Base-by-base conservation (phyloP, 2,113 vertebrate species). In the Leucoraja erinaceus region DNA sequence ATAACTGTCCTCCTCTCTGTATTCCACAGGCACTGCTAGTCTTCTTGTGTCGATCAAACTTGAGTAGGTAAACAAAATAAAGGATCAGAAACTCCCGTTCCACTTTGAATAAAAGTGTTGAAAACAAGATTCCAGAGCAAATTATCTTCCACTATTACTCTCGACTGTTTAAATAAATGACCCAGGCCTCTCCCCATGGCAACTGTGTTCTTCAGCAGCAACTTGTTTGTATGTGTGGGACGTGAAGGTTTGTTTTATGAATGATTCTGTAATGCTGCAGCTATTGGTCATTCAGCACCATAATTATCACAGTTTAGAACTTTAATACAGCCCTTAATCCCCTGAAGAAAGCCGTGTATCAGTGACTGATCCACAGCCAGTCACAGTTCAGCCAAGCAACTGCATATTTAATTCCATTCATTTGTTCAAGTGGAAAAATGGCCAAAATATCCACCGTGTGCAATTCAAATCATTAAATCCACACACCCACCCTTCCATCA, bases 301-400 rank as follows among this genome's bases (percentile, higher is more conserved):
- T 33, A 88, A n/a, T 88, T 88, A 88, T 88, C 56, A 31, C 28
- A 31, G 83, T 88, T 88, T 88, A 88, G 59, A 88, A 66, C 61
- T 88, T 61, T 88, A 31, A 31, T 33, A n/a, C n/a, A 31, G 28
- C 28, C n/a, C 59, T 88, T 83, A 63, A 63, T 63, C n/a, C 28
- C 5, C 14, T n/a, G 2, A 31, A 31, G 83, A 88, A 88, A 66
- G 83, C 59, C 7, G 16, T 14, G 31, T 18, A 63, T 33, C 59
- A n/a, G 28, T 63, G 63, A 88, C 28, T 63, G 83, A n/a, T 86
- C n/a, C 83, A 66, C 12, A 88, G 5, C 4, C 25, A 25, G 0
- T 31, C 18, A 66, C 59, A 66, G n/a, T 9, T 31, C 28, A 88
- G 14, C 4, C 83, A 66, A 83, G 54, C 47, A 28, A 83, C 79